Evolutionary conservation across 2,113 vertebrate species (phyloP).

Genomic region (Salvelinus alpinus): DNA sequence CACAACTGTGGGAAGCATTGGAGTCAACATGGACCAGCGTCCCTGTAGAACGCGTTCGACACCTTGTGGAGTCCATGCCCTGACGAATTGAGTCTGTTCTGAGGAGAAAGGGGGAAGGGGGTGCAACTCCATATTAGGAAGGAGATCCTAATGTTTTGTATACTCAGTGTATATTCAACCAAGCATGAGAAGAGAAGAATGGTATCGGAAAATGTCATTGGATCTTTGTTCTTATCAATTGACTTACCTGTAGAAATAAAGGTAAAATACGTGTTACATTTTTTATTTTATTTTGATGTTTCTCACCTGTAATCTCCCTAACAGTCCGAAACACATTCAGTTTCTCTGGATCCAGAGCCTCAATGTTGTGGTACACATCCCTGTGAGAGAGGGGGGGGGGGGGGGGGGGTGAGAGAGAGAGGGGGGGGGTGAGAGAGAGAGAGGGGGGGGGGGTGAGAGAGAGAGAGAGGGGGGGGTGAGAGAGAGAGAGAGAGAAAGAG

Average conservation of each 20-base stretch:
- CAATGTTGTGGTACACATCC: constrained; percentile 92
- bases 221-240: no score
- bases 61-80: no score
- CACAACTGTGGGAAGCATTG: no score
- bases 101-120: no score
- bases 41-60: no score
- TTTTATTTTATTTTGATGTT: not conserved
- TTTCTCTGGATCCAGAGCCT: constrained; percentile 94
- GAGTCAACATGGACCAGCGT: no score
- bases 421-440: not conserved
- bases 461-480: constrained; percentile 10
- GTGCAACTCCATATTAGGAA: no score
- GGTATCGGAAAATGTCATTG: not conserved
- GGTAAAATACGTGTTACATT: no score
- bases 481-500: not conserved
- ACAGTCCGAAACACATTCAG: constrained; percentile 95
- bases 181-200: not conserved
- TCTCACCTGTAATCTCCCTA: constrained; percentile 93
- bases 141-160: not conserved
- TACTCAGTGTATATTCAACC: no score
- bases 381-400: constrained; percentile 64
- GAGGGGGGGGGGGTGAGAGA: not conserved
- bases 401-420: not conserved
- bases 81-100: no score
- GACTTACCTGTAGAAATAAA: no score